Evolutionary conservation across 2,797 vertebrate genomes (phyloP).

Genomic region (Brotula barbata): DNA sequence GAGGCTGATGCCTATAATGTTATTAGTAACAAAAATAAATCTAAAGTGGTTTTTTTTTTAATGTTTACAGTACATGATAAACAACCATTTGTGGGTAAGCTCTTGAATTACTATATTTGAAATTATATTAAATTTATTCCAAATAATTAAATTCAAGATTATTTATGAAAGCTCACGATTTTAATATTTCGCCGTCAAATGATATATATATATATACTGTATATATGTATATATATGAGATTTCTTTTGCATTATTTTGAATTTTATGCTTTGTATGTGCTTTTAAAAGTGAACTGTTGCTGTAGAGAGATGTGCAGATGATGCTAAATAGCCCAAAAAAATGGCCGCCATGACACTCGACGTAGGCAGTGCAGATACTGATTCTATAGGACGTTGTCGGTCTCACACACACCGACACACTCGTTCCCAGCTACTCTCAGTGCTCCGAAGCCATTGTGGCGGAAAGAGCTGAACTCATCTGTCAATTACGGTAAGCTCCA

Average conservation of each 20-base stretch:
- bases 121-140: too few species aligned
- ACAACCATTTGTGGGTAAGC: too few species aligned
- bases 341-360: conserved; percentile 1
- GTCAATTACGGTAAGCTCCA: conserved; percentile 80
- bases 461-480: conserved; percentile 77
- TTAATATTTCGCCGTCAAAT: too few species aligned
- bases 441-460: conserved; percentile 68
- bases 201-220: not conserved
- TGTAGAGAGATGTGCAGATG: conserved; percentile 13
- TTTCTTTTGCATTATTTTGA: too few species aligned
- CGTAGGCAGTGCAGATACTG: conserved; percentile 2
- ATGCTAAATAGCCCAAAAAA: conserved; percentile 2
- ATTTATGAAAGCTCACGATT: too few species aligned
- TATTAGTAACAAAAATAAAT: too few species aligned
- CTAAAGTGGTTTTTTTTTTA: too few species aligned
- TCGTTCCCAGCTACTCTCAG: conserved; percentile 63
- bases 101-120: too few species aligned
- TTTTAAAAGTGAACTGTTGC: not conserved
- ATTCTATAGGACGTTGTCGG: conserved; percentile 9
- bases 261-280: conserved; percentile 11
- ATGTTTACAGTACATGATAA: too few species aligned
- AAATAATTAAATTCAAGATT: too few species aligned
- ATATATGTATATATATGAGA: conserved; percentile 10
- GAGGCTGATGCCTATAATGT: too few species aligned
- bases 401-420: conserved; percentile 25